Conservation (phyloP, 2,888 invertebrate species). For the Bombylius discolor region DNA sequence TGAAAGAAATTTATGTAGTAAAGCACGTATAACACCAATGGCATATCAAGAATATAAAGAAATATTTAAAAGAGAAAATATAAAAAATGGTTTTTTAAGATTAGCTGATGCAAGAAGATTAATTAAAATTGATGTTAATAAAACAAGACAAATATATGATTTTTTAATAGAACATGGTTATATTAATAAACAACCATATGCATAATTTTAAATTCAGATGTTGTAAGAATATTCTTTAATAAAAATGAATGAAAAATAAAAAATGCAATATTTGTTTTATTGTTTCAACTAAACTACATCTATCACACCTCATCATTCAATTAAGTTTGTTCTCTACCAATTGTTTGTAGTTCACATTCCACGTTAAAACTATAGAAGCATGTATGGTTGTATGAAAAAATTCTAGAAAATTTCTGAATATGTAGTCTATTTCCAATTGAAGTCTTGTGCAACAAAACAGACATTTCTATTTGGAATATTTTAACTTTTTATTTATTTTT, state of each 20-base stretch:
- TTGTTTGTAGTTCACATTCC: no score
- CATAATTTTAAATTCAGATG: constrained; percentile 1
- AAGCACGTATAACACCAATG: constrained; percentile 58
- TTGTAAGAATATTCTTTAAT: background rate
- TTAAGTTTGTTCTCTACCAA: no score
- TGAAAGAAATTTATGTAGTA: constrained; percentile 67
- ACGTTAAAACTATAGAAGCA: no score
- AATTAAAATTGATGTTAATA: constrained; percentile 87
- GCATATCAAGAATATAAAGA: constrained; percentile 68
- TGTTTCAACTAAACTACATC: no score
- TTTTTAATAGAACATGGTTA: constrained; percentile 59
- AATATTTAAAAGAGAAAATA: constrained; percentile 59
- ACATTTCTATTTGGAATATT: no score
- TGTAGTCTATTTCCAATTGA: no score
- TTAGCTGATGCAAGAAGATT: constrained; percentile 70
- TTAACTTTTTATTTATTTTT: no score
- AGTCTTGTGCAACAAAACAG: no score
- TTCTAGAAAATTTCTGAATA: no score
- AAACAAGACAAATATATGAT: constrained; percentile 77
- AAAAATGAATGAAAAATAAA: background rate
- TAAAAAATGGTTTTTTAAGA: constrained; percentile 58
- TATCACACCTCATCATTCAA: no score
- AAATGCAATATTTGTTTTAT: background rate
- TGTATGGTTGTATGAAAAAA: no score
- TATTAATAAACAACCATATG: constrained; percentile 13